Evolutionary conservation across 2,113 vertebrate genomes (phyloP), one percentile per base, ranked within the genome.

Genomic region (Gasterosteus nipponicus): DNA sequence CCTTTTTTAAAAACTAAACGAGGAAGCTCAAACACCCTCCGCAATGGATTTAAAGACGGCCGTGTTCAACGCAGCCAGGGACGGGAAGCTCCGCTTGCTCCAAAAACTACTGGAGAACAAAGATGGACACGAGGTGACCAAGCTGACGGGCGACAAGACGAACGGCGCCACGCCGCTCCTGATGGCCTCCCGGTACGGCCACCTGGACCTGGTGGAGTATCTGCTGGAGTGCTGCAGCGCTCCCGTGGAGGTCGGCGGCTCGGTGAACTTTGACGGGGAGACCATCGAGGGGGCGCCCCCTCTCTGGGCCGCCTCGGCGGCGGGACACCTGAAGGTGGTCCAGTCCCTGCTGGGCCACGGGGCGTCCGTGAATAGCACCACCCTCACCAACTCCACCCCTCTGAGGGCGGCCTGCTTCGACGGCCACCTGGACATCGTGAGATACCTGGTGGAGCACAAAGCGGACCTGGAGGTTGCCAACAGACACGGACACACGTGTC

Each of bases 31-130:
- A 22, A 26, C 39, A 2, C 26, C 5, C 1, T 18, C 47, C 38
- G 77, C 78, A 0, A 99, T 99, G 98, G 98, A 99, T 97, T 94
- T 99, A 87, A 98, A 99, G 94, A 99, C 97, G 1, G 98, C 98
- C 0, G 97, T 98, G 9, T 99, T 98, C 83, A 98, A 98, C n/a
- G 98, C 98, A 70, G 98, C 97, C 89, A 94, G 98, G 67, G 98
- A 99, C 93, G 98, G 98, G 47, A 99, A 99, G 87, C 96, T 99
- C 63, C 95, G 97, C 51, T 93, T 99, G 68, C 96, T 99, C 38
- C 96, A 97, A 87, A 99, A 98, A 82, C 92, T 99, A 16, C 75
- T 99, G 92, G 96, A 96, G 54, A 97, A 96, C 94, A 98, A 98
- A 92, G 95, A 94, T 72, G 95, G 94, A 83, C 95, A 95, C 85